Conservation (phyloP, 2,888 invertebrate genomes). For the Philereme vetulata region DNA sequence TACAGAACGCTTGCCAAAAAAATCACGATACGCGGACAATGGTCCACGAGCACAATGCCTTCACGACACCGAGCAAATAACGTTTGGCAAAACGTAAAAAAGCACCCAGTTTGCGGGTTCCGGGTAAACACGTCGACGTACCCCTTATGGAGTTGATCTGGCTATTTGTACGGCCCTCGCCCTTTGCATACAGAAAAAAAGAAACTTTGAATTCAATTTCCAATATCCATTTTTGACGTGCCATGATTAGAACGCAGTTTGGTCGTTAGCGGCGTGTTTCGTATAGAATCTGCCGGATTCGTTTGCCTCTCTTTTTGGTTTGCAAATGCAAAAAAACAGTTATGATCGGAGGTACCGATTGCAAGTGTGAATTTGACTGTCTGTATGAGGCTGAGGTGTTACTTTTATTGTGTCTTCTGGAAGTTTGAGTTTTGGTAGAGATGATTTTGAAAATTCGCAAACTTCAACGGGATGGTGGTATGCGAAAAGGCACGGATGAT, state of each 20-base stretch:
- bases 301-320: conserved; percentile 57
- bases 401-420: conserved; percentile 6
- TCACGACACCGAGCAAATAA: conserved; percentile 81
- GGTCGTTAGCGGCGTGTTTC: conserved; percentile 72
- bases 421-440: conserved; percentile 1
- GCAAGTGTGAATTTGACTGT: conserved; percentile 39
- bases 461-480: too few relatives aligned
- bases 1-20: conserved; percentile 47
- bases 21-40: conserved; percentile 64
- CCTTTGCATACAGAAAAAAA: conserved; percentile 71
- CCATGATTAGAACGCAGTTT: conserved; percentile 82
- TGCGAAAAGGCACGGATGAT: too few relatives aligned
- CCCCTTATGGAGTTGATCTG: conserved; percentile 82
- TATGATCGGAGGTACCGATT: conserved; percentile 49
- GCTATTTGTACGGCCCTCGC: conserved; percentile 78
- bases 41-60: conserved; percentile 79
- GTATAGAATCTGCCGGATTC: conserved; percentile 45
- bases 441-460: conserved; percentile 15
- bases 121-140: conserved; percentile 79
- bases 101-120: conserved; percentile 75
- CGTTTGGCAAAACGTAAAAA: conserved; percentile 79
- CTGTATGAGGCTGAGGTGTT: conserved; percentile 1
- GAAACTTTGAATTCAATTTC: conserved; percentile 77
- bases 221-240: conserved; percentile 83
- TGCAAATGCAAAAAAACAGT: too few relatives aligned